Evolutionary conservation across 2,888 invertebrate genomes (phyloP).

Genomic region (Flexamia atlantica): DNA sequence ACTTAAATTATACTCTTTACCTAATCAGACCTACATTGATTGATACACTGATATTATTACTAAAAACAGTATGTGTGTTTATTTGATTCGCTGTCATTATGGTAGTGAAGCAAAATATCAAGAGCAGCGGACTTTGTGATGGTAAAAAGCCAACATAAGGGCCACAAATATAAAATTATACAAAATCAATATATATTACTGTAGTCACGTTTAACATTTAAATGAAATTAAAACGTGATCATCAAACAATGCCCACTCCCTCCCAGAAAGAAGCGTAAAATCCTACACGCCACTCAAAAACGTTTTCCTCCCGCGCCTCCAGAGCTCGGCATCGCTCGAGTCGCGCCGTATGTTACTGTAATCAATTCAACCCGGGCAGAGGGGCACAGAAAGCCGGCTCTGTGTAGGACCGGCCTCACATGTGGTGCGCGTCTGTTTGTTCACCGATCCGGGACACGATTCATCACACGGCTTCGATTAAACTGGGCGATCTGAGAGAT

Average conservation of each 20-base stretch:
- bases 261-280: not conserved
- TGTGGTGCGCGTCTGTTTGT: not conserved
- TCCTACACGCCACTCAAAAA: not conserved
- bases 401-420: not conserved
- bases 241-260: not conserved
- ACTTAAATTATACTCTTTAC: too few species aligned
- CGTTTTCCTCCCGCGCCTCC: not conserved
- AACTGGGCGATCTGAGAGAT: not conserved
- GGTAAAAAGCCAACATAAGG: too few species aligned
- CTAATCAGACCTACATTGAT: too few species aligned
- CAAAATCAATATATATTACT: too few species aligned
- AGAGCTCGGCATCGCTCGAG: not conserved
- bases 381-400: slow-evolving; percentile 1
- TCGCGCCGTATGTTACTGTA: slow-evolving; percentile 3
- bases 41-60: too few species aligned
- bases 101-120: too few species aligned
- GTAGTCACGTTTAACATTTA: too few species aligned
- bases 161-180: too few species aligned
- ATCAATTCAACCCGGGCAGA: not conserved
- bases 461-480: not conserved
- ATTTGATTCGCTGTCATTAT: too few species aligned
- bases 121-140: too few species aligned
- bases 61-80: too few species aligned
- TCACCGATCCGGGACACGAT: not conserved
- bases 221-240: too few species aligned